Evolutionary conservation across 2,888 invertebrate genomes (phyloP).

Genomic region (Chelonus formosanus): DNA sequence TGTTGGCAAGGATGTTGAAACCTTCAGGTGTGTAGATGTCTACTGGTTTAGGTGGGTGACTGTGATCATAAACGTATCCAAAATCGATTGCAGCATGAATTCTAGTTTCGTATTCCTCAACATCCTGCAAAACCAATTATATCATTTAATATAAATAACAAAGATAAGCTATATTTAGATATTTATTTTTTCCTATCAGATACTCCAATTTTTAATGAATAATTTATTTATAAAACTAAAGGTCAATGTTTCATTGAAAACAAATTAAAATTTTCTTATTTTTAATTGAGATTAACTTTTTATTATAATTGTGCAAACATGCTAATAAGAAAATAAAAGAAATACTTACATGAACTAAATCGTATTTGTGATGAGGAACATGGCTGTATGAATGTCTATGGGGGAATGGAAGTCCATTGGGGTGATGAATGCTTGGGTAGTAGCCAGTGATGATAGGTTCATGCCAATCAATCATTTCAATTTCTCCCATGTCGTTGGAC

Average conservation of each 20-base stretch:
- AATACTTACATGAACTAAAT: conserved; percentile 43
- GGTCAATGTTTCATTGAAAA: no score
- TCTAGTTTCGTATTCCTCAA: conserved; percentile 49
- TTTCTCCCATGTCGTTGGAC: conserved; percentile 71
- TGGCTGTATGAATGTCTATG: conserved; percentile 41
- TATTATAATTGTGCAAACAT: no score
- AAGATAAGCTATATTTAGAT: no score
- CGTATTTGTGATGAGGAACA: conserved; percentile 46
- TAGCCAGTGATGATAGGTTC: conserved; percentile 67
- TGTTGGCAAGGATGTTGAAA: conserved; percentile 68
- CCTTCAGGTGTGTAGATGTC: conserved; percentile 60
- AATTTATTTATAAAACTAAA: no score
- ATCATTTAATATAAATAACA: no score
- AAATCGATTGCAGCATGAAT: conserved; percentile 51
- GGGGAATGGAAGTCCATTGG: conserved; percentile 70
- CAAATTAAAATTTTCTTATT: not conserved
- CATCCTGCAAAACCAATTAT: conserved; percentile 37
- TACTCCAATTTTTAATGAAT: no score
- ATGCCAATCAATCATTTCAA: conserved; percentile 70
- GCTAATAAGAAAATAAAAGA: not conserved
- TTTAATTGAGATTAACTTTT: not conserved
- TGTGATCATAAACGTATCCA: conserved; percentile 41
- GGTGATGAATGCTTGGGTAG: conserved; percentile 70
- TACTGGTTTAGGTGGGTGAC: conserved; percentile 37
- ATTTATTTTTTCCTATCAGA: no score